Conservation (phyloP, 1,140 invertebrate species). For the Diorhabda sublineata region DNA sequence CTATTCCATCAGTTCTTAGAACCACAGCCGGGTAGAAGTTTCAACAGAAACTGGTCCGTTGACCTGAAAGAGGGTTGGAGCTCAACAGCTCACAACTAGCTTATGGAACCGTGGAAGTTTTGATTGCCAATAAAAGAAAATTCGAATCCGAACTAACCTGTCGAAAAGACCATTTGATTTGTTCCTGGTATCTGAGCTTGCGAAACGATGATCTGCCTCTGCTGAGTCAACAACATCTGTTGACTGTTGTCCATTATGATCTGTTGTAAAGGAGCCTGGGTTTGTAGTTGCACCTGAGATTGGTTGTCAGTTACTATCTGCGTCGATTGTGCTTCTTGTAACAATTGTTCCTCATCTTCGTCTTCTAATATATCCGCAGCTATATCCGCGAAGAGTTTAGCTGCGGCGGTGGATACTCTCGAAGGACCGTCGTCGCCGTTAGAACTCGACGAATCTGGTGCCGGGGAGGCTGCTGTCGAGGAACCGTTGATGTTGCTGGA, state of each 20-base stretch:
- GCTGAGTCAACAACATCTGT: slow-evolving; percentile 36
- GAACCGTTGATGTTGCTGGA: slow-evolving; percentile 49
- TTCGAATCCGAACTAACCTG: slow-evolving; percentile 16
- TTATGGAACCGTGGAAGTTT: no score
- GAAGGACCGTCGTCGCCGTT: slow-evolving; percentile 51
- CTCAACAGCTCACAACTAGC: no score
- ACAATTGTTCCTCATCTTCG: slow-evolving; percentile 57
- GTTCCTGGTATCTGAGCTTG: slow-evolving; percentile 36
- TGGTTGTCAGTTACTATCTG: slow-evolving; percentile 7
- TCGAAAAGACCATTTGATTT: slow-evolving; percentile 31
- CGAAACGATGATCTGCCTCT: slow-evolving; percentile 46
- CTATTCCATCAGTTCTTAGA: no score
- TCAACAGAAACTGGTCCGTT: no score
- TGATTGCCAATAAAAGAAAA: no score
- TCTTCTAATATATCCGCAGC: slow-evolving; percentile 68
- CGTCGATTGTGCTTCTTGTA: slow-evolving; percentile 39
- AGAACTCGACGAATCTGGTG: slow-evolving; percentile 49
- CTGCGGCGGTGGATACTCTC: slow-evolving; percentile 65
- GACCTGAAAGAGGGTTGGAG: no score
- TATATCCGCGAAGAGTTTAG: slow-evolving; percentile 65
- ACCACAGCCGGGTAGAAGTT: no score
- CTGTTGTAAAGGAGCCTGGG: slow-evolving; percentile 28
- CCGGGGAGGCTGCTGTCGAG: slow-evolving; percentile 46
- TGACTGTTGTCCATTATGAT: slow-evolving; percentile 42
- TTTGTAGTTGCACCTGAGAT: slow-evolving; percentile 23